Percentiles rank a stretch among this genome's conserved stretches.
These are phyloP conservation scores for Neocrepidodera transversa DNA, from an alignment of 2,888 invertebrate genomes.

Conservation along the genomic window DNA sequence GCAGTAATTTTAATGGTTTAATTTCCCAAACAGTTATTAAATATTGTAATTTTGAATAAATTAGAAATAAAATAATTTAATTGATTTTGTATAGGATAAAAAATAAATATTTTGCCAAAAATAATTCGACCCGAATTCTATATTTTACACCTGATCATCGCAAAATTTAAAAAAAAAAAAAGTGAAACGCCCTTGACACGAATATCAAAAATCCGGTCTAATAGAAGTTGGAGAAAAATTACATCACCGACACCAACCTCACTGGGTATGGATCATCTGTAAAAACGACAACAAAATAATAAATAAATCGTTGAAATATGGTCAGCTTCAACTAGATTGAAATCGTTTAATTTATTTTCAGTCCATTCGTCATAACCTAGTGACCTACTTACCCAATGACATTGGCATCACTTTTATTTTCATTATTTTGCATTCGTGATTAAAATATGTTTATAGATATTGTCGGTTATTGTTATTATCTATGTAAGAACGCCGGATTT, in stretches of 20 bases:
- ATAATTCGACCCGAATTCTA: slow-evolving; percentile 18
- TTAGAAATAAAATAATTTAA: no score
- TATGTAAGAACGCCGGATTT: neutral
- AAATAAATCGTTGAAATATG: slow-evolving; percentile 27
- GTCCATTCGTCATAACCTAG: slow-evolving; percentile 60
- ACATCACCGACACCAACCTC: slow-evolving; percentile 11
- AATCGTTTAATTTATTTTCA: slow-evolving; percentile 28
- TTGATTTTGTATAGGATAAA: no score
- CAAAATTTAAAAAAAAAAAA: slow-evolving; percentile 21
- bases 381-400: slow-evolving; percentile 71
- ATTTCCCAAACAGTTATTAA: no score
- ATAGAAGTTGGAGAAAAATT: slow-evolving; percentile 24
- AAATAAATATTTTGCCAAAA: no score
- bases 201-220: slow-evolving; percentile 26
- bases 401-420: slow-evolving; percentile 62
- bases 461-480: slow-evolving; percentile 11
- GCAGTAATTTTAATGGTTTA: no score
- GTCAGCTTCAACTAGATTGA: slow-evolving; percentile 28
- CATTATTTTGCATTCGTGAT: slow-evolving; percentile 56
- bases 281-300: slow-evolving; percentile 26
- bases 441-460: slow-evolving; percentile 30
- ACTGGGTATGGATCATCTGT: slow-evolving; percentile 1
- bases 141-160: slow-evolving; percentile 20
- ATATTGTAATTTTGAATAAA: no score
- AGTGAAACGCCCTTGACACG: slow-evolving; percentile 33